Conservation (phyloP, 1,140 invertebrate species). For the Marisa cornuarietis region DNA sequence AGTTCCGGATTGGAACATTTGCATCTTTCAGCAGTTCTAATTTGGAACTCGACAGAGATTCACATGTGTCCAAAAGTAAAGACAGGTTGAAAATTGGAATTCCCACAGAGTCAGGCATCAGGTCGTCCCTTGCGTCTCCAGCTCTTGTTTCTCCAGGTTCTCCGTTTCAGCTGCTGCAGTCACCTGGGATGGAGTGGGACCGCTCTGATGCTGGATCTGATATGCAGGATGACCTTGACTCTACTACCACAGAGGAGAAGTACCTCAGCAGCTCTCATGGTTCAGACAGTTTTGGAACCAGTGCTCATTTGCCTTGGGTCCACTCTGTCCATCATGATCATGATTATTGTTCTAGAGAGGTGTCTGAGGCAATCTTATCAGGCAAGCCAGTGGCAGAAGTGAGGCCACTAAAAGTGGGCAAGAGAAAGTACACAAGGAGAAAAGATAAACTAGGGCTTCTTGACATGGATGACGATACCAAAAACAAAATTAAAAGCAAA, state of each 20-base stretch:
- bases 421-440: conserved; percentile 29
- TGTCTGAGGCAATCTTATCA: neutral
- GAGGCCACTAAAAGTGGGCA: conserved; percentile 6
- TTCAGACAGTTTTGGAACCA: conserved; percentile 14
- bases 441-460: conserved; percentile 25
- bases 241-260: conserved; percentile 13
- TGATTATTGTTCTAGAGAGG: conserved; percentile 51
- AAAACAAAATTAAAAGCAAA: conserved; percentile 26
- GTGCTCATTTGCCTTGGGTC: conserved; percentile 2
- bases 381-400: conserved; percentile 1
- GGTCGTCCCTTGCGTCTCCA: conserved; percentile 19
- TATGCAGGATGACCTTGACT: conserved; percentile 30
- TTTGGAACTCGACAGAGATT: conserved; percentile 28
- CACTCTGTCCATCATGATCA: conserved; percentile 54
- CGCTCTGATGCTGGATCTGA: conserved; percentile 42
- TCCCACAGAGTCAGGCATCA: conserved; percentile 10
- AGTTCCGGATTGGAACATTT: conserved; percentile 57
- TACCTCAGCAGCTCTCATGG: conserved; percentile 19
- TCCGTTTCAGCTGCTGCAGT: conserved; percentile 32
- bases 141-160: conserved; percentile 19
- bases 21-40: conserved; percentile 54
- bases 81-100: conserved; percentile 25
- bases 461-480: conserved; percentile 6
- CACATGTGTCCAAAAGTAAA: neutral
- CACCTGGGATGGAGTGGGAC: conserved; percentile 40